These are phyloP conservation scores for Dolichopus griseipennis DNA, from an alignment of 2,888 invertebrate genomes.

Conservation along the genomic window DNA sequence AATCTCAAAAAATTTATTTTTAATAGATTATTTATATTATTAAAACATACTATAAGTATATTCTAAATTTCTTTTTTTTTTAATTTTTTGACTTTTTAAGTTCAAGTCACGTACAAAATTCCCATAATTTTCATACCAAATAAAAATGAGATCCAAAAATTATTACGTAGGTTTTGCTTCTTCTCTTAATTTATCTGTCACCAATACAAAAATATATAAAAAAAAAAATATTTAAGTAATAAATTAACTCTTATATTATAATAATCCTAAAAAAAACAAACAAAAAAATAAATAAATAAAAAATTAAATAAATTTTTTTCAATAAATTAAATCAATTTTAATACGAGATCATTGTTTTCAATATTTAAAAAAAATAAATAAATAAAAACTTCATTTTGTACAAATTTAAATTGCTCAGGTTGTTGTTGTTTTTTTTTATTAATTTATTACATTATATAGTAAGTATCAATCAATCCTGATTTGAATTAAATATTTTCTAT, in stretches of 20 bases:
- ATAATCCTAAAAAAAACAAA: neutral
- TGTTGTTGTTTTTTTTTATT: no score
- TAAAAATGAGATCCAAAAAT: neutral
- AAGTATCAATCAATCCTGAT: no score
- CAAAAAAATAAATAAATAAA: neutral
- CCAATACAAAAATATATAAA: neutral
- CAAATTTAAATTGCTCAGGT: no score
- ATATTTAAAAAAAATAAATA: no score
- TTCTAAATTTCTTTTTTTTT: neutral
- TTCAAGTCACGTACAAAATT: conserved; percentile 1
- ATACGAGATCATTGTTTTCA: no score
- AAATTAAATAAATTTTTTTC: no score
- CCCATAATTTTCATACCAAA: neutral
- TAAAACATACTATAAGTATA: neutral
- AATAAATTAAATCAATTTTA: no score
- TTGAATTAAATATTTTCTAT: no score
- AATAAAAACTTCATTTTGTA: no score
- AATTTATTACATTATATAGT: no score
- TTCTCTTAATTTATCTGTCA: neutral
- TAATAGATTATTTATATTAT: neutral
- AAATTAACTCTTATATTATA: neutral
- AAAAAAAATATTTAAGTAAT: neutral
- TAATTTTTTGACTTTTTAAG: neutral
- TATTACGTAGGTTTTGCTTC: neutral
- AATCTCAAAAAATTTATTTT: neutral